Base-by-base conservation (phyloP, 2,797 vertebrate genomes). In the Scarus forsteni region DNA sequence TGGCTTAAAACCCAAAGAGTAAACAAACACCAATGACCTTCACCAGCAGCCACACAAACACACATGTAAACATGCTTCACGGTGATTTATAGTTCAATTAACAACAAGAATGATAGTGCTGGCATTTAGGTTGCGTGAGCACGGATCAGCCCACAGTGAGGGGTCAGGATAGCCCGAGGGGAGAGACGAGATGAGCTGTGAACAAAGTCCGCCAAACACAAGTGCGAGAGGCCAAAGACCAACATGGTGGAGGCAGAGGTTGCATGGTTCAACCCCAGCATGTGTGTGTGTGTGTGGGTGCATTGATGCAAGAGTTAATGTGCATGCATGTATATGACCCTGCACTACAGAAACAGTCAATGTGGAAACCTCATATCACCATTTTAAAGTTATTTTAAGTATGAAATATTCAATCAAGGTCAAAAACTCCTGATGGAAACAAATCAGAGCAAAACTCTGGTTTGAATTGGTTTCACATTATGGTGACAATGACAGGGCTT, bases 81-180 rank as follows among this genome's bases (percentile, higher is more conserved):
- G 42, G 45, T 66, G 79, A 85, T 82, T 85, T 84, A 84, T 80
- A 88, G 85, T 88, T 85, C 87, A 89, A 78, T 90, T 87, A 88
- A 72, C 79, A 84, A 79, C 52, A 61, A 70, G 65, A 81, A 84
- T 70, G 80, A 84, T 83, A 75, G 80, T 54, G 34, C 56, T 80
- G 80, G 77, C 75, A 77, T 92, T 85, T 83, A 59, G 61, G 79
- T 63, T 75, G 58, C 45, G 10, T 76, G 84, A 72, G 66, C 70
- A 83, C 16, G 51, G 66, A 70, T 80, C 78, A 80, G 66, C 83
- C 67, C 65, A 43, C 66, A 64, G 53, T 18, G 46, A 68, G 65
- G 72, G 79, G 73, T 67, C 64, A 51, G 56, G 34, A 44, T 18
- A 38, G 59, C 80, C 63, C 4, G 27, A 39, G 59, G 34, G 10